A percentile compares a stretch with the other conserved stretches of the same genome.
phyloP scores from a whole-genome alignment of 1,140 invertebrate species.

The Diprion similis region DNA sequence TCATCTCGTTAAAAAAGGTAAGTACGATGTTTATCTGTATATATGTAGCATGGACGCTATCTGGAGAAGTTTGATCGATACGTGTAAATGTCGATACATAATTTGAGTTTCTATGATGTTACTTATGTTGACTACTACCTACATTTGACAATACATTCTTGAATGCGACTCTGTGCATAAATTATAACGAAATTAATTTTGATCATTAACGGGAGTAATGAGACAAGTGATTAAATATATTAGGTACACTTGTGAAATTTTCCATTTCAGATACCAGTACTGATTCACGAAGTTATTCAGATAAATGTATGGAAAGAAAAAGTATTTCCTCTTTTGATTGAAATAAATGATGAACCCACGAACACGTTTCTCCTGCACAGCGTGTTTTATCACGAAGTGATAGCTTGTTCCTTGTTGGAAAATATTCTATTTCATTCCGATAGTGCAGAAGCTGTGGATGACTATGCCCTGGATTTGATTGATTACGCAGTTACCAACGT shows the following conservation, averaged over 20 bases:
- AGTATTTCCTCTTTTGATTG: conserved; percentile 74
- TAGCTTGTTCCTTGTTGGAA: conserved; percentile 74
- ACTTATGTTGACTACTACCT: conserved; percentile 13
- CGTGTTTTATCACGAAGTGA: conserved; percentile 75
- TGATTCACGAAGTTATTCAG: conserved; percentile 79
- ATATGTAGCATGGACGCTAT: not conserved
- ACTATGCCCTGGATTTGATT: conserved; percentile 75
- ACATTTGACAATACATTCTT: conserved; percentile 13
- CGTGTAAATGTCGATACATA: not conserved
- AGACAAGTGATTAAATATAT: too few relatives aligned
- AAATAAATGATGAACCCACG: conserved; percentile 67
- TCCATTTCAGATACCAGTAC: conserved; percentile 66
- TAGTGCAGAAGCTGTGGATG: conserved; percentile 72
- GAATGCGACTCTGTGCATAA: conserved; percentile 22
- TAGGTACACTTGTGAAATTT: conserved; percentile 12
- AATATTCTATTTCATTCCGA: conserved; percentile 77
- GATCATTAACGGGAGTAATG: too few relatives aligned
- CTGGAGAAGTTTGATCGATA: not conserved
- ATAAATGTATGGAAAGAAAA: conserved; percentile 80
- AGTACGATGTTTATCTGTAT: conserved; percentile 15
- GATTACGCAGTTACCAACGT: conserved; percentile 73
- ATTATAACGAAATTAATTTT: conserved; percentile 23
- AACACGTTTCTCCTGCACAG: conserved; percentile 78
- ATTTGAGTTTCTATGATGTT: conserved; percentile 5
- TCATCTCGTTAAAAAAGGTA: conserved; percentile 72